Conservation (phyloP, 2,797 vertebrate genomes). For the Poecilia gillii region DNA sequence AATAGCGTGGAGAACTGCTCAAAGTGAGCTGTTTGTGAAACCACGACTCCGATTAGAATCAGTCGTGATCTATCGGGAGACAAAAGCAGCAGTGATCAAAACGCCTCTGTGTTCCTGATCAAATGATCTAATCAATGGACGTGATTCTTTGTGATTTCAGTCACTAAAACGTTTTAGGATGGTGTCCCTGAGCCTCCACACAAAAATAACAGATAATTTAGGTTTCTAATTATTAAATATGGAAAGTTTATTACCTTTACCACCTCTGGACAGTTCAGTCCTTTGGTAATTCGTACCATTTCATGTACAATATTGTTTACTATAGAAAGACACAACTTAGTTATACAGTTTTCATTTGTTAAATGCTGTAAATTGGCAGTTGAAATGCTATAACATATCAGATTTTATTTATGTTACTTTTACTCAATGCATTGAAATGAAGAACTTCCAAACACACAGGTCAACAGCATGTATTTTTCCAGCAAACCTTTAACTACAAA, state of each 20-base stretch:
- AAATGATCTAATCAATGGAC: neutral
- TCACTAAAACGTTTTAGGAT: neutral
- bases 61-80: conserved; percentile 52
- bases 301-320: neutral
- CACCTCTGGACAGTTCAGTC: neutral
- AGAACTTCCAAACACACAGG: neutral
- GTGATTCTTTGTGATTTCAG: neutral
- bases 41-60: conserved; percentile 31
- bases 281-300: neutral
- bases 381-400: neutral
- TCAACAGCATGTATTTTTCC: neutral
- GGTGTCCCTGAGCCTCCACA: neutral
- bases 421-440: neutral
- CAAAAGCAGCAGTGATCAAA: conserved; percentile 31
- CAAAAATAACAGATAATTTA: neutral
- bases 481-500: neutral
- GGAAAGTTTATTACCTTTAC: neutral
- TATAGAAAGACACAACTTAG: neutral
- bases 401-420: neutral
- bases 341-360: neutral
- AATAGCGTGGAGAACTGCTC: conserved; percentile 30
- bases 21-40: conserved; percentile 7
- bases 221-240: neutral
- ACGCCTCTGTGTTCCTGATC: neutral
- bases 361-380: neutral